These are phyloP conservation scores for Oxyruncus cristatus DNA, from an alignment of 2,113 vertebrate species.

Conservation along the genomic window DNA sequence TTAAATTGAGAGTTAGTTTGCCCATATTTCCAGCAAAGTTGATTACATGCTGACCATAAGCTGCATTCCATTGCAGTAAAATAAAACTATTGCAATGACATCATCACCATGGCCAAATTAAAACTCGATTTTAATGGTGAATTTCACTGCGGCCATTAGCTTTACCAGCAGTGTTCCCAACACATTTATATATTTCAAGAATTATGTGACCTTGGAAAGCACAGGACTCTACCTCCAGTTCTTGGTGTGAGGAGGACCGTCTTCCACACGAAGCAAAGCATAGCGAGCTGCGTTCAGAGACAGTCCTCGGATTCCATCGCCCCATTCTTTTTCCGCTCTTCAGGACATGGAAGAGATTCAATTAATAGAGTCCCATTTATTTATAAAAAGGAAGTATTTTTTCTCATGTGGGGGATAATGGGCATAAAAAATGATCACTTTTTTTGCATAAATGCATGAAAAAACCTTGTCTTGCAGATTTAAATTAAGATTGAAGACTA, in stretches of 20 bases:
- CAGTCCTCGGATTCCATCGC: constrained; percentile 91
- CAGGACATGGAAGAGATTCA: not conserved
- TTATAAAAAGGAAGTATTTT: not conserved
- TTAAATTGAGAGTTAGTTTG: not conserved
- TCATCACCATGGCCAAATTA: not conserved
- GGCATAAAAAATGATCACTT: not conserved
- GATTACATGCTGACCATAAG: not conserved
- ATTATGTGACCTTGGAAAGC: not conserved
- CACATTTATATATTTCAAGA: not conserved
- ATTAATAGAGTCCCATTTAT: not conserved
- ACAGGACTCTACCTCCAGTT: constrained; percentile 88
- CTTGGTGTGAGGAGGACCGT: constrained; percentile 92
- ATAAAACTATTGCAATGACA: not conserved
- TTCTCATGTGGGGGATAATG: not conserved
- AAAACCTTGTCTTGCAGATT: not conserved
- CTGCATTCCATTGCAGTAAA: not conserved
- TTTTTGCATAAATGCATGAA: not conserved
- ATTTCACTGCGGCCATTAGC: not conserved
- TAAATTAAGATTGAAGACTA: not conserved
- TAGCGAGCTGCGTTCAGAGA: constrained; percentile 94
- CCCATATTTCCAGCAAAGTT: not conserved
- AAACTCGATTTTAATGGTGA: not conserved
- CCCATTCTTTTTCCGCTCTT: constrained; percentile 98
- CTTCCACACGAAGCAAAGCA: constrained; percentile 90
- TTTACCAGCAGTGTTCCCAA: not conserved